Percentiles rank a stretch among this genome's conserved stretches.
Conservation (phyloP, 2,113 vertebrate genomes). For the Trinectes maculatus region DNA sequence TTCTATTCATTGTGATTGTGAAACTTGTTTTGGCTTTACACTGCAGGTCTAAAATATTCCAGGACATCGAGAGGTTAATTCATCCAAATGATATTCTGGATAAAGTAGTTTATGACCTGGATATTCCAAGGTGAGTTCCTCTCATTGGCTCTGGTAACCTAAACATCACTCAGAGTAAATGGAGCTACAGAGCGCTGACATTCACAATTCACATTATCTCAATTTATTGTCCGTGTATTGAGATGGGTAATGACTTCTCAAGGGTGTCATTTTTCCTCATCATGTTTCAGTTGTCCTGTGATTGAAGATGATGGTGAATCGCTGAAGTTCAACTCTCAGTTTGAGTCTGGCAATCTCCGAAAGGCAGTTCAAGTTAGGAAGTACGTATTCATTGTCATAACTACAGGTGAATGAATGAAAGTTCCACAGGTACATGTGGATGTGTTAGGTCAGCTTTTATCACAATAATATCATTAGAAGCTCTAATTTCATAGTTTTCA, state of each 20-base stretch:
- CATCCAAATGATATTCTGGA: conserved; percentile 95
- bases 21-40: conserved; percentile 9
- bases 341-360: conserved; percentile 97
- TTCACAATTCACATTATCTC: conserved; percentile 7
- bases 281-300: conserved; percentile 80
- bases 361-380: conserved; percentile 97
- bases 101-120: conserved; percentile 95
- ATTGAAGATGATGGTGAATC: conserved; percentile 87
- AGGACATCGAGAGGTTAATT: conserved; percentile 98
- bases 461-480: neutral
- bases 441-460: neutral
- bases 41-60: conserved; percentile 94
- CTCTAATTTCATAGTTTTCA: neutral
- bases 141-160: neutral
- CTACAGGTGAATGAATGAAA: neutral
- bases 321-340: conserved; percentile 97
- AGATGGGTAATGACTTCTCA: conserved; percentile 3
- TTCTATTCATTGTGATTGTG: neutral
- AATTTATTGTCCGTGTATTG: neutral
- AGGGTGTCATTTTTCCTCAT: neutral
- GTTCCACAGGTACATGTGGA: neutral
- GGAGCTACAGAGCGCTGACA: conserved; percentile 3
- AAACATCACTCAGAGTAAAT: neutral
- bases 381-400: conserved; percentile 80
- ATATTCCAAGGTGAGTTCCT: conserved; percentile 87